Evolutionary conservation across 2,888 invertebrate genomes (phyloP).

Genomic region (Apodemia hepburni): DNA sequence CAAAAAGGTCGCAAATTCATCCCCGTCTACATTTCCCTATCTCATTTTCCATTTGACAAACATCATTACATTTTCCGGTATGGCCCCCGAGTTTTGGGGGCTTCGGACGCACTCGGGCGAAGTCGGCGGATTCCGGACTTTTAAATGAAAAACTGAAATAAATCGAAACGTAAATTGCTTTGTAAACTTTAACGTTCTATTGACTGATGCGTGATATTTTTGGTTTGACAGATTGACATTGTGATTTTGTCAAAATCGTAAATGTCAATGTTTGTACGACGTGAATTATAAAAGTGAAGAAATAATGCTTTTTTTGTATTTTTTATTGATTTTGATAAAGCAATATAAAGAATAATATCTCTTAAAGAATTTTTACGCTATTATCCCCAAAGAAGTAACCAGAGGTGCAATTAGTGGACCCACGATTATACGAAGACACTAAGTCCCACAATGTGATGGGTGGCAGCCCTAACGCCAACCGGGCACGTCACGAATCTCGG

Average conservation of each 20-base stretch:
- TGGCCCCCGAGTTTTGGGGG: conserved; percentile 47
- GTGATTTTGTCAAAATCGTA: background rate
- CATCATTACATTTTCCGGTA: conserved; percentile 77
- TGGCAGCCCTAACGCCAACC: too few species aligned
- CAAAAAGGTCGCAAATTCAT: conserved; percentile 64
- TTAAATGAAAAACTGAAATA: conserved; percentile 10
- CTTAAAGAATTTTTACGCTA: too few species aligned
- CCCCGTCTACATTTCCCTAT: conserved; percentile 74
- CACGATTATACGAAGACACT: too few species aligned
- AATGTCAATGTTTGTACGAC: background rate
- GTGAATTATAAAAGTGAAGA: too few species aligned
- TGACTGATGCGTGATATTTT: conserved; percentile 1
- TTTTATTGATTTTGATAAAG: too few species aligned
- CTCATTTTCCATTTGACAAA: conserved; percentile 81
- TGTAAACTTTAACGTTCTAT: conserved; percentile 13
- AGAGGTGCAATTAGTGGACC: too few species aligned
- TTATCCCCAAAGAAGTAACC: too few species aligned
- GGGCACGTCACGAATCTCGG: too few species aligned
- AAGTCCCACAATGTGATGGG: too few species aligned
- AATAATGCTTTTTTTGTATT: too few species aligned
- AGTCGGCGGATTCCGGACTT: conserved; percentile 49
- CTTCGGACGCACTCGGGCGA: conserved; percentile 54
- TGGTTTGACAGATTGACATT: background rate
- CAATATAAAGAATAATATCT: too few species aligned
- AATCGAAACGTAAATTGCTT: conserved; percentile 21